phyloP scores from a whole-genome alignment of 1,140 invertebrate species.

The Latrodectus geometricus region DNA sequence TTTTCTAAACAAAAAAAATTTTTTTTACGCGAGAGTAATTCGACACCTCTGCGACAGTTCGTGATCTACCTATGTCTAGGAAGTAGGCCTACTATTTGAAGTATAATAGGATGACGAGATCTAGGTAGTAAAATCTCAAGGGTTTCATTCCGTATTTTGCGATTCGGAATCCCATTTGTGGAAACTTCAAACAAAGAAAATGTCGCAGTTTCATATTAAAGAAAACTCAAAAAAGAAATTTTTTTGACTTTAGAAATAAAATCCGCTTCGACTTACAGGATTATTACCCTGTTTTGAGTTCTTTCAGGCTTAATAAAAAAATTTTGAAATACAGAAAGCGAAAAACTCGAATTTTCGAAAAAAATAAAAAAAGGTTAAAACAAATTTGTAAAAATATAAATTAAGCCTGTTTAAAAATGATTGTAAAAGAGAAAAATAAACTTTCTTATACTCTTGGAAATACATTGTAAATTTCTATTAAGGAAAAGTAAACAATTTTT shows the following conservation, averaged over 20 bases:
- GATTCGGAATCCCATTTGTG: conserved; percentile 21
- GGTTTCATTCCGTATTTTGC: background rate
- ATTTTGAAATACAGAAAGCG: background rate
- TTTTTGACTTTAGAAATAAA: background rate
- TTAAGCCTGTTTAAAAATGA: background rate
- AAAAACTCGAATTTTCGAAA: background rate
- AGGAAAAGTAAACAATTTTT: no score
- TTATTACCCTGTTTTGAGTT: conserved; percentile 11
- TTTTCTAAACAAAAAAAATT: no score
- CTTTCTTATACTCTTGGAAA: no score
- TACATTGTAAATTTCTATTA: no score
- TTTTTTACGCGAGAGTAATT: background rate
- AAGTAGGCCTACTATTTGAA: background rate
- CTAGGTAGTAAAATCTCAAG: background rate
- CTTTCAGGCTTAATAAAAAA: conserved; percentile 16
- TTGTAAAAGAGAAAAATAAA: no score
- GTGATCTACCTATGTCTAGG: background rate
- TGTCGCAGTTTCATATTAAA: background rate
- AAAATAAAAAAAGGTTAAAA: background rate
- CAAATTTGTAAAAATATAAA: conserved; percentile 4
- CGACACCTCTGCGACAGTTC: background rate
- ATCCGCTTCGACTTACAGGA: conserved; percentile 28
- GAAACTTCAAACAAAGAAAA: background rate
- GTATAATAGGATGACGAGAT: background rate
- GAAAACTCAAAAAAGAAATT: background rate